phyloP scores from a whole-genome alignment of 2,888 invertebrate genomes.

The Noctua janthina region DNA sequence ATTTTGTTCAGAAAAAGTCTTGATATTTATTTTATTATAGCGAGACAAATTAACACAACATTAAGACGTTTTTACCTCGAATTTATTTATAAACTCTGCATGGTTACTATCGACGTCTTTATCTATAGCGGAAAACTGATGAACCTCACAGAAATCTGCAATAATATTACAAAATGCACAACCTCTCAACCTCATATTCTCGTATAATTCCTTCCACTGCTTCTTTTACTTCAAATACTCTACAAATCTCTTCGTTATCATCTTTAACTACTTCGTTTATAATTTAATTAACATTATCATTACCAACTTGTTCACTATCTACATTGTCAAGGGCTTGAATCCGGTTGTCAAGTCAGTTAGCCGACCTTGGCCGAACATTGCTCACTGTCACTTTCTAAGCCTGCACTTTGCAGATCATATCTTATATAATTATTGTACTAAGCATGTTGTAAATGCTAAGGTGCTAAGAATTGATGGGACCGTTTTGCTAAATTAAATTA shows the following conservation, averaged over 20 bases:
- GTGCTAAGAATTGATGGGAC: conserved; percentile 35
- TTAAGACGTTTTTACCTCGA: conserved; percentile 34
- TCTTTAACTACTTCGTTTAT: conserved; percentile 1
- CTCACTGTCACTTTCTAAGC: conserved; percentile 70
- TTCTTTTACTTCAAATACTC: conserved; percentile 1
- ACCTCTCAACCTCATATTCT: neutral
- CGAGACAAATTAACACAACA: conserved; percentile 42
- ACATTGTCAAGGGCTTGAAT: conserved; percentile 61
- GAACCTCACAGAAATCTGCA: neutral
- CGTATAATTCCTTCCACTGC: neutral
- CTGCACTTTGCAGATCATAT: conserved; percentile 51
- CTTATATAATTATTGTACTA: conserved; percentile 49
- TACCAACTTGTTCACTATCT: conserved; percentile 39
- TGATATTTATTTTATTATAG: conserved; percentile 31
- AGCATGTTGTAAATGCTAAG: conserved; percentile 36
- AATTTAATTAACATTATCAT: conserved; percentile 37
- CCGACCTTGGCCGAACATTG: conserved; percentile 67
- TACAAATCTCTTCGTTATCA: neutral
- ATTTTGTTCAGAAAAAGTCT: conserved; percentile 37
- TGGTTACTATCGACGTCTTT: neutral
- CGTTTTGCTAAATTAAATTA: conserved; percentile 36
- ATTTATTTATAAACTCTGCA: conserved; percentile 26
- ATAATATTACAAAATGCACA: neutral
- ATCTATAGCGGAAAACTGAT: conserved; percentile 5
- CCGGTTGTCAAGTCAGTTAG: conserved; percentile 68